Conservation (phyloP, 2,797 vertebrate genomes). For the Propithecus deckenii region DNA sequence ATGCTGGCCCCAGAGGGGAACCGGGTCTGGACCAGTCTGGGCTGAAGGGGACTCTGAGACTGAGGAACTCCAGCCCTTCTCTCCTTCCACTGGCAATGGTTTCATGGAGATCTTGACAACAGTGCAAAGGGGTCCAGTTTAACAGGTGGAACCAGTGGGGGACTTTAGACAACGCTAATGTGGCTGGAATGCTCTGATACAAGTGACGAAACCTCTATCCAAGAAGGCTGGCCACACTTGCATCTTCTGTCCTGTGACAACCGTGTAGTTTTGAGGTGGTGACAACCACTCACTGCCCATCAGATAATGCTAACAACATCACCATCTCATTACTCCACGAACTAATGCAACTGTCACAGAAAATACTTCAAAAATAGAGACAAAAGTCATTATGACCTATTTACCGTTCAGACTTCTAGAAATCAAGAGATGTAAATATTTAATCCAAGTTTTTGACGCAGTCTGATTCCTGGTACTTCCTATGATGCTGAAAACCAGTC, state of each 20-base stretch:
- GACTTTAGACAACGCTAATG: not conserved
- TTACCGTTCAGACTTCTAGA: not conserved
- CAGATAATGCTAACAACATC: no score
- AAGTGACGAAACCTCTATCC: not conserved
- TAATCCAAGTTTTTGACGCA: not conserved
- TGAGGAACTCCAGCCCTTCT: not conserved
- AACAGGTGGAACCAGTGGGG: not conserved
- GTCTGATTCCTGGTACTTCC: not conserved
- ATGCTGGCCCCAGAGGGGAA: not conserved
- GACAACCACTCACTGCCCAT: not conserved
- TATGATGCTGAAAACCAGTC: not conserved
- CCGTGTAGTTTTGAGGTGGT: not conserved
- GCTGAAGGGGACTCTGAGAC: accelerated
- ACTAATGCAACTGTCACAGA: constrained; percentile 37
- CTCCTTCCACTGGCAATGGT: no score
- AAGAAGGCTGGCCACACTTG: not conserved
- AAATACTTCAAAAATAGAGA: constrained; percentile 48
- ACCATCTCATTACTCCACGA: not conserved
- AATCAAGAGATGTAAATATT: not conserved
- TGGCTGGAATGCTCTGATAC: not conserved
- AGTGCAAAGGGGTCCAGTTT: not conserved
- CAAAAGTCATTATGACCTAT: not conserved
- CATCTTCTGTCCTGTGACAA: not conserved
- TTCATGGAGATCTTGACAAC: not conserved
- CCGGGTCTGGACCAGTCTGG: no score